phyloP scores from a whole-genome alignment of 2,888 invertebrate species.

The Meandrusa payeni region DNA sequence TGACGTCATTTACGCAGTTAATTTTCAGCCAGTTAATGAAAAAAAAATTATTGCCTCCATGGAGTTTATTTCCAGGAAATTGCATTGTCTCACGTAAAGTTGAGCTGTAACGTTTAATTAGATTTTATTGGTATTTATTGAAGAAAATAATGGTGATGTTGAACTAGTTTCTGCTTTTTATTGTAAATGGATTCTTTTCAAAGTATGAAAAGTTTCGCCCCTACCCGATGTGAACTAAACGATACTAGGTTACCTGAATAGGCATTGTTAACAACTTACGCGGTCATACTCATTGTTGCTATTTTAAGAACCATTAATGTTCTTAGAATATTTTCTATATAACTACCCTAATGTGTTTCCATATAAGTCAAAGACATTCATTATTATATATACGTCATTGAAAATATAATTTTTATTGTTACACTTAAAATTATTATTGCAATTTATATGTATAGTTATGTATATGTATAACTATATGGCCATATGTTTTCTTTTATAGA shows the following conservation, averaged over 20 bases:
- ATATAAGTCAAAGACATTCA: no score
- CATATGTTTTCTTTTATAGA: no score
- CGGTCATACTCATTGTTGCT: constrained; percentile 4
- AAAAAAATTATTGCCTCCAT: no score
- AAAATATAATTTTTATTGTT: no score
- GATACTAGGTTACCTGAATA: constrained; percentile 20
- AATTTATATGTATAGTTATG: no score
- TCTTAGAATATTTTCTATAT: constrained; percentile 6
- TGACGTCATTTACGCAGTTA: constrained; percentile 71
- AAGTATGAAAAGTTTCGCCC: constrained; percentile 18
- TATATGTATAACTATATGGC: no score
- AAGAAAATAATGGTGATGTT: not conserved
- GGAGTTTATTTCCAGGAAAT: constrained; percentile 32
- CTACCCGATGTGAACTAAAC: constrained; percentile 9
- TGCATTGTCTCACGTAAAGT: constrained; percentile 61
- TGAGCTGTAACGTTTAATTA: constrained; percentile 29
- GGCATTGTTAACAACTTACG: constrained; percentile 19
- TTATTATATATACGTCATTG: no score
- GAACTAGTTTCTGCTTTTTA: constrained; percentile 58
- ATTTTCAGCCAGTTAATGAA: constrained; percentile 41
- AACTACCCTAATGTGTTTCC: not conserved
- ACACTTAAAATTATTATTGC: no score
- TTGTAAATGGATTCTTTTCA: constrained; percentile 5
- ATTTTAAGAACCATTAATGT: constrained; percentile 11
- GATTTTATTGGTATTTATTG: constrained; percentile 29